A percentile compares a stretch with the other conserved stretches of the same genome.
Evolutionary conservation across 2,888 invertebrate species (phyloP).

Genomic region (Caenorhabditis uteleia): DNA sequence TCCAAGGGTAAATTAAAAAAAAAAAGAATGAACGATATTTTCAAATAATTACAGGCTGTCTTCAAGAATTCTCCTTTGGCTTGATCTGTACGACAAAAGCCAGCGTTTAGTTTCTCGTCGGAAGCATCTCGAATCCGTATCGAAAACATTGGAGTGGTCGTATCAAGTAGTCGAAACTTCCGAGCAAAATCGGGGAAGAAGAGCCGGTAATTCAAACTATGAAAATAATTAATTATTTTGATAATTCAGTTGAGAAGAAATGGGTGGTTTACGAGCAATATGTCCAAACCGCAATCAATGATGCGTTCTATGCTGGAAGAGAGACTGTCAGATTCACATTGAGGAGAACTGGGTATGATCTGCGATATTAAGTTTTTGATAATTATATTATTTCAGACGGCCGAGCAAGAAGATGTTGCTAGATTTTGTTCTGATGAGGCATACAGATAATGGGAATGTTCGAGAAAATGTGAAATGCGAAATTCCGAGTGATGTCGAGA

Average conservation of each 20-base stretch:
- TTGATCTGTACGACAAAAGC: constrained; percentile 56
- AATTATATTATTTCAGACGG: constrained; percentile 16
- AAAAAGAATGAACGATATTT: not conserved
- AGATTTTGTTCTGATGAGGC: constrained; percentile 33
- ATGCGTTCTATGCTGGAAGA: constrained; percentile 37
- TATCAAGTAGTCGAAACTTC: constrained; percentile 10
- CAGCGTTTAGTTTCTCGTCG: not conserved
- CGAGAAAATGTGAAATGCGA: constrained; percentile 17
- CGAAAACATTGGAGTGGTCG: constrained; percentile 13
- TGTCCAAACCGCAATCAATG: constrained; percentile 27
- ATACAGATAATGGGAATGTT: constrained; percentile 6
- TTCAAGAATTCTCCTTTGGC: constrained; percentile 51
- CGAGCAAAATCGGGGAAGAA: constrained; percentile 11
- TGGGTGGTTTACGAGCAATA: constrained; percentile 25
- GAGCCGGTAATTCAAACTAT: constrained; percentile 4
- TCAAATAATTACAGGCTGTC: constrained; percentile 30
- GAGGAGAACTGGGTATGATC: not conserved
- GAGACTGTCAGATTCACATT: not conserved
- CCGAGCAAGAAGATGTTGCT: constrained; percentile 16
- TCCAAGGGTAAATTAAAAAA: not conserved
- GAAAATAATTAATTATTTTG: not conserved
- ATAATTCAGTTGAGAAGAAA: constrained; percentile 24
- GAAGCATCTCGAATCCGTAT: constrained; percentile 7
- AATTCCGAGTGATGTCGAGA: constrained; percentile 7
- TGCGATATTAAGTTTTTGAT: not conserved